Evolutionary conservation across 2,113 vertebrate species (phyloP), one percentile per base, ranked within the genome.

Genomic region (Calyptomena viridis): DNA sequence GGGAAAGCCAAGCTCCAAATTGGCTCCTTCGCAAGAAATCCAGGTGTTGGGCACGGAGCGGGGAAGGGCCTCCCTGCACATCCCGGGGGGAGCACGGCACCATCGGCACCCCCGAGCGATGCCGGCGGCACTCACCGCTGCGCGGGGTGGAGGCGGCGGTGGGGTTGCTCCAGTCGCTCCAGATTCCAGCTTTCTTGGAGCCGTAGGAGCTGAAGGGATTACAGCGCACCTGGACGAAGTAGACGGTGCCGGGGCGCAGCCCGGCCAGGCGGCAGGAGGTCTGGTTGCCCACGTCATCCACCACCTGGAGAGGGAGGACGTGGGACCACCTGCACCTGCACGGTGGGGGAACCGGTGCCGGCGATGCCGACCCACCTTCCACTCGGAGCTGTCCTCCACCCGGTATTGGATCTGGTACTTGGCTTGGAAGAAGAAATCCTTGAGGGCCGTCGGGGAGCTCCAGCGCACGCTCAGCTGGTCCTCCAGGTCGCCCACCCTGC

Each of bases 321-420:
- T 2, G 72, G 74, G 16, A 33, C 31, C 19, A 0, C 11, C 3
- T 2, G 76, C 2, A 6, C 12, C 86, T 6, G 12, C 59, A 9
- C 27, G 35, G 59, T 12, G 11, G 35, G 58, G 4, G 25, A 39
- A 2, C 23, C 24, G 7, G 24, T 22, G 1, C 5, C 0, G 9
- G n/a, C 2, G 5, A 14, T 2, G 11, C 46, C 3, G 2, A 17
- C 90, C 35, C 97, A 99, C 99, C 99, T 99, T 99, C 99, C 99
- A 99, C 73, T 99, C 99, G 7, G 97, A 94, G 94, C 99, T 99
- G 97, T 99, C 99, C 97, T 99, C 99, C 84, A 99, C 98, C 2
- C 99, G 98, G 97, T 99, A 99, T 94, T 99, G 99, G 88, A 99
- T 99, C 98, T 99, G 99, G 96, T 99, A 99, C 96, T 99, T 99